Conservation (phyloP, 2,888 invertebrate species). For the Philopedon plagiatum region DNA sequence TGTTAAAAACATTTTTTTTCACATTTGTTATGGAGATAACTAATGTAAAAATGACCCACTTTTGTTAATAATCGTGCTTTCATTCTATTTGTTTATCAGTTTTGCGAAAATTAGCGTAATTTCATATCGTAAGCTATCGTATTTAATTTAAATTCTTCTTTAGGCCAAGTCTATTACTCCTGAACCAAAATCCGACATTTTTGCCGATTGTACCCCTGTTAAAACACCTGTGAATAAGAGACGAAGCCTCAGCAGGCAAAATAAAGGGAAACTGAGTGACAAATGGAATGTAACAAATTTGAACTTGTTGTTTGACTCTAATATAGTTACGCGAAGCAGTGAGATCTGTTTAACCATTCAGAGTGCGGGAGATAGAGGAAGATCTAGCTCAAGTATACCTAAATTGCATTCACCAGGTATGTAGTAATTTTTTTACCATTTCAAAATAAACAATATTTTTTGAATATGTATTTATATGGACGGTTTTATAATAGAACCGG, state of each 20-base stretch:
- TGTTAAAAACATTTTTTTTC: too few species aligned
- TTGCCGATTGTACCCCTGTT: background rate
- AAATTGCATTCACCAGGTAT: slow-evolving; percentile 56
- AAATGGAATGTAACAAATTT: slow-evolving; percentile 57
- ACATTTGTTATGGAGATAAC: too few species aligned
- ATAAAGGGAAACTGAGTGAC: slow-evolving; percentile 25
- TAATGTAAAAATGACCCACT: too few species aligned
- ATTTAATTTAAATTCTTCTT: too few species aligned
- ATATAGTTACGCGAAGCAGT: slow-evolving; percentile 42
- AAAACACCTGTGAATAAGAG: slow-evolving; percentile 52
- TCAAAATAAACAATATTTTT: too few species aligned
- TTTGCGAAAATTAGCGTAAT: too few species aligned
- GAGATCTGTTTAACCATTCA: slow-evolving; percentile 37
- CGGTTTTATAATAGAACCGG: too few species aligned
- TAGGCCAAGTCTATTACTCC: background rate
- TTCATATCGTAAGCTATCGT: too few species aligned
- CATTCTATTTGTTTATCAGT: too few species aligned
- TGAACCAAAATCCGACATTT: background rate
- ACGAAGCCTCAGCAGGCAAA: slow-evolving; percentile 45
- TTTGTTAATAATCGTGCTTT: too few species aligned
- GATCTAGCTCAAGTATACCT: slow-evolving; percentile 55
- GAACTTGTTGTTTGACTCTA: slow-evolving; percentile 57
- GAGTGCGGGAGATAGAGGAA: slow-evolving; percentile 23
- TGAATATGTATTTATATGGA: too few species aligned
- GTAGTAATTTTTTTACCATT: too few species aligned